phyloP scores from a whole-genome alignment of 2,113 vertebrate species.

The Panthera tigris region DNA sequence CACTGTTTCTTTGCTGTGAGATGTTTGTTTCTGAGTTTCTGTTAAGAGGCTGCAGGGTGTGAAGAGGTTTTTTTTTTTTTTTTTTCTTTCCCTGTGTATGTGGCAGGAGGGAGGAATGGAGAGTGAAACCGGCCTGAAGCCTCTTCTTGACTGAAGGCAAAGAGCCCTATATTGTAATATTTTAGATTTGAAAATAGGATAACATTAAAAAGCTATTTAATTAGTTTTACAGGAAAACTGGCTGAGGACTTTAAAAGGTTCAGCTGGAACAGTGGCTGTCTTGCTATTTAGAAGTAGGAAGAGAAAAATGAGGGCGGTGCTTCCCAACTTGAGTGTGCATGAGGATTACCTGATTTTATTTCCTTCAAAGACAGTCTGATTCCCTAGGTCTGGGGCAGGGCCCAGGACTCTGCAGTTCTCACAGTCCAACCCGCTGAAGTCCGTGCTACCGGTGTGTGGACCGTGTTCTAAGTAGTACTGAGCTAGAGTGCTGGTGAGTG shows the following conservation, averaged over 20 bases:
- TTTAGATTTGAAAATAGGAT: neutral
- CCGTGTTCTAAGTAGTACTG: neutral
- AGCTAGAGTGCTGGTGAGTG: neutral
- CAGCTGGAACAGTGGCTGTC: neutral
- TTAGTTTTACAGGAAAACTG: neutral
- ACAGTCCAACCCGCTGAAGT: neutral
- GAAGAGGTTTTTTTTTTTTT: neutral
- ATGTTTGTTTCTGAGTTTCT: neutral
- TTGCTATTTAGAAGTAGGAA: neutral
- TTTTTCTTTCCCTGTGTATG: neutral
- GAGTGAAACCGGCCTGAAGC: neutral
- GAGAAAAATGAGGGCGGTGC: neutral
- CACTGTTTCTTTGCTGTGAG: neutral
- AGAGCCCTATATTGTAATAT: neutral
- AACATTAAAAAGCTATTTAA: neutral
- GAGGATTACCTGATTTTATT: neutral
- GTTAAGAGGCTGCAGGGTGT: neutral
- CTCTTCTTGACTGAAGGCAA: neutral
- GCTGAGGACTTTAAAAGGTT: neutral
- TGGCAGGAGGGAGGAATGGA: neutral
- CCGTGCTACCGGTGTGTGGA: neutral
- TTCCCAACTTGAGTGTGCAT: neutral
- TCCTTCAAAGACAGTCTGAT: neutral
- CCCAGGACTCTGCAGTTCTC: neutral
- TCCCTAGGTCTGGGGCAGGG: neutral